Evolutionary conservation across 2,113 vertebrate species (phyloP), one percentile per base, ranked within the genome.

Genomic region (Corvus cornix): DNA sequence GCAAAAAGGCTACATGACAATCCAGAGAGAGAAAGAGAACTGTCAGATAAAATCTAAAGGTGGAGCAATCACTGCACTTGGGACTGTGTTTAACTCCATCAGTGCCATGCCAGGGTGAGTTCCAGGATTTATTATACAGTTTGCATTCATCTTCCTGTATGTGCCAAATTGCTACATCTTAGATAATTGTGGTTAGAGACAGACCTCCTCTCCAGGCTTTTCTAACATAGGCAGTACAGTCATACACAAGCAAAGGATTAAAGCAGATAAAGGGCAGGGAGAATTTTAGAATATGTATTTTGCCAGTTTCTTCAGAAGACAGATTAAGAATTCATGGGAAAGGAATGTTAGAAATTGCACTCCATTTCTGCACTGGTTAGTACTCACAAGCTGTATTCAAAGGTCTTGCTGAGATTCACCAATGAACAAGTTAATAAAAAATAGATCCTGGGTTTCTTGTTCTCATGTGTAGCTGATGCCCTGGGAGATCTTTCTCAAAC

Each of bases 1-100:
- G 90, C 83, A 89, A 96, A 97, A 97, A 86, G 90, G 74, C 94
- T 96, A 92, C 93, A 89, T 94, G 91, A 89, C 92, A 95, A 56
- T 91, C 67, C 77, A 91, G 72, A 64, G 85, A 93, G 70, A 89
- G 89, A 96, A 89, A 94, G 85, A 80, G 69, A 95, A 91, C 78
- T 95, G 95, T 82, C 92, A 92, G 93, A 89, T 56, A 55, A 93
- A 87, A 91, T 89, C 84, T 33, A 93, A 96, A 96, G 95, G 95
- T 93, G 92, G 72, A 94, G 75, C 70, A 84, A 39, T 83, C 86
- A 82, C 49, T 87, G 78, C 0, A 1, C 66, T 33, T 60, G 73
- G 53, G 59, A 63, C 49, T 93, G 28, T 51, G 33, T 70, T 95
- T 95, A 94, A 93, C 92, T 95, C 92, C 59, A 23, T 13, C 59